Conservation (phyloP, 1,140 invertebrate species). For the Bombus waltoni region DNA sequence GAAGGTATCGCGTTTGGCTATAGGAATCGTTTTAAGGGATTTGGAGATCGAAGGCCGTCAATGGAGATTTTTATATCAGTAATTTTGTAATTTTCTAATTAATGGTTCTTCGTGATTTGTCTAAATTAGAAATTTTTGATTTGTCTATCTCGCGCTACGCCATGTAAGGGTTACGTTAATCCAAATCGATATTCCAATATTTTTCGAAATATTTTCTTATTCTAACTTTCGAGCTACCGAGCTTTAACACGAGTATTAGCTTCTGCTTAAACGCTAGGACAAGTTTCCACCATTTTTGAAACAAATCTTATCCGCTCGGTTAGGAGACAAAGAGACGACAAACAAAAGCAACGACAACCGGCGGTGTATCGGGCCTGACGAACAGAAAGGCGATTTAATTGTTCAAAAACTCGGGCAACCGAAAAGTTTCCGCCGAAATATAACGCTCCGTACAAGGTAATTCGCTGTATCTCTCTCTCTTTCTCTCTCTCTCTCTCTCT, state of each 20-base stretch:
- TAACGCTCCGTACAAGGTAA: not conserved
- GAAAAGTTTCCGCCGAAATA: conserved; percentile 10
- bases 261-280: not conserved
- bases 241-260: too few relatives aligned
- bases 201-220: not conserved
- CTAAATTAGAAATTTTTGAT: too few relatives aligned
- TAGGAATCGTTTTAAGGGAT: too few relatives aligned
- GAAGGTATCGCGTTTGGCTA: too few relatives aligned
- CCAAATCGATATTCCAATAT: too few relatives aligned
- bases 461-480: not conserved
- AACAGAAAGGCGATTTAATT: not conserved
- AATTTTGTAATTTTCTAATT: too few relatives aligned
- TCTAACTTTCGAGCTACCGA: not conserved
- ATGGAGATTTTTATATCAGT: too few relatives aligned
- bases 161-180: too few relatives aligned
- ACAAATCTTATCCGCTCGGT: not conserved
- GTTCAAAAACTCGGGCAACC: not conserved
- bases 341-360: not conserved
- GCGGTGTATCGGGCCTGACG: not conserved
- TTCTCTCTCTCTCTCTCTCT: not conserved
- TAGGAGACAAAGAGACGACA: not conserved
- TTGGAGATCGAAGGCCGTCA: too few relatives aligned
- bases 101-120: too few relatives aligned
- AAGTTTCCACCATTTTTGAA: not conserved
- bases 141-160: too few relatives aligned